Evolutionary conservation across 2,113 vertebrate species (phyloP), one percentile per base, ranked within the genome.

Genomic region (Psittacula cyanocephala): DNA sequence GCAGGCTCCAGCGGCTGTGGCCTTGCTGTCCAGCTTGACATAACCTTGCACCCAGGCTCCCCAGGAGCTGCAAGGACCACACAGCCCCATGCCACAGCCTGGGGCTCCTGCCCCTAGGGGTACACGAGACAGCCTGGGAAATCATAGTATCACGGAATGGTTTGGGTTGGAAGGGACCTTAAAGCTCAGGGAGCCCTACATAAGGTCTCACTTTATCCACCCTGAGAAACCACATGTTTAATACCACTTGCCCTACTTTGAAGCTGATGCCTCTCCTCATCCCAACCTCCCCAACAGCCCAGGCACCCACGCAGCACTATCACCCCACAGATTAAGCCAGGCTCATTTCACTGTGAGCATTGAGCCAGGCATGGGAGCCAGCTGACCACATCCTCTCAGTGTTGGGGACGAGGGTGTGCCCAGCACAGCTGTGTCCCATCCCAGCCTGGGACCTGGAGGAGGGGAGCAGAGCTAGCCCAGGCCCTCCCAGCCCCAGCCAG

Each of bases 101-200:
- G 1, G 8, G 46, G 27, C 46, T 89, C 33, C n/a, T 23, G n/a
- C 52, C 60, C 44, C 35, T 62, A 13, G 4, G 28, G 16, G 11
- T 35, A 23, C 0, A 0, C 28, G 10, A 2, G 4, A 24, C 20
- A 77, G 18, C 46, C 28, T n/a, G 33, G 28, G 33, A 85, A 64
- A 5, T 59, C 33, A 10, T n/a, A 5, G 33, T n/a, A n/a, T n/a
- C 55, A 59, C 15, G 13, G 33, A 59, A 59, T 23, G 9, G 57
- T 59, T 59, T 10, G 22, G 33, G 13, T 35, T 59, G 57, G 57
- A 59, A 35, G 13, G 22, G 57, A 23, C 33, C 33, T 59, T 35
- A 59, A 35, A 35, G 9, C 20, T 35, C 57, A 39, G 20, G 18
- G 28, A 88, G 4, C 4, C 47, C 39, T 65, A 43, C 18, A 35